phyloP scores from a whole-genome alignment of 1,140 invertebrate genomes.

The Schmidtea mediterranea region DNA sequence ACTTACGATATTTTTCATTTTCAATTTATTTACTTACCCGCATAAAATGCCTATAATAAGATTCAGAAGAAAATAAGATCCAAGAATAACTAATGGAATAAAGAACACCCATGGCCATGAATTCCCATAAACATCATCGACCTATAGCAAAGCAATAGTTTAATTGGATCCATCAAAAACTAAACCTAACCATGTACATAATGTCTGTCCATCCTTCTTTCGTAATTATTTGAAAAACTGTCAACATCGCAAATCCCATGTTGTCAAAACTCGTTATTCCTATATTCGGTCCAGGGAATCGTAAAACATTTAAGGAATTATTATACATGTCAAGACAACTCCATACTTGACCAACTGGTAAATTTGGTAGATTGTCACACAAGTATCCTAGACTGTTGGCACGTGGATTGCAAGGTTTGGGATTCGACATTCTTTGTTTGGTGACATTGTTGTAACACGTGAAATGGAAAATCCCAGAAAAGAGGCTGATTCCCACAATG shows the following conservation, averaged over 20 bases:
- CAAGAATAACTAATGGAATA: conserved; percentile 96
- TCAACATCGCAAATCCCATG: conserved; percentile 6
- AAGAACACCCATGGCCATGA: conserved; percentile 99
- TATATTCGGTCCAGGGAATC: conserved; percentile 31
- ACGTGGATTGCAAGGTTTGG: too few relatives aligned
- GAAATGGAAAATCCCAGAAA: conserved; percentile 79
- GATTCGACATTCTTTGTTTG: too few relatives aligned
- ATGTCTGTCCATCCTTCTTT: conserved; percentile 7
- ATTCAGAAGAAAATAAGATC: conserved; percentile 99
- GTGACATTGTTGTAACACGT: conserved; percentile 40
- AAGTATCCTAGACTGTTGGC: too few relatives aligned
- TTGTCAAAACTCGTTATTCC: conserved; percentile 6
- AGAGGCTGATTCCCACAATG: conserved; percentile 89
- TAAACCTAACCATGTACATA: conserved; percentile 37
- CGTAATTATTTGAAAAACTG: conserved; percentile 7
- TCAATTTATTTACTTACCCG: conserved; percentile 57
- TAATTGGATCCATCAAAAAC: conserved; percentile 75
- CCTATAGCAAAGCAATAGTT: too few relatives aligned
- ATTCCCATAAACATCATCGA: conserved; percentile 92
- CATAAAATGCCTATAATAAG: conserved; percentile 99
- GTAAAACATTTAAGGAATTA: conserved; percentile 5
- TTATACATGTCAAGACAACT: too few relatives aligned
- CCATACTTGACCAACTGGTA: too few relatives aligned
- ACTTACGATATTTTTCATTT: too few relatives aligned
- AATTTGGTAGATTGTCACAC: too few relatives aligned